A percentile compares a stretch with the other conserved stretches of the same genome.
Conservation (phyloP, 2,113 vertebrate species). For the Brachyhypopomus gauderio region DNA sequence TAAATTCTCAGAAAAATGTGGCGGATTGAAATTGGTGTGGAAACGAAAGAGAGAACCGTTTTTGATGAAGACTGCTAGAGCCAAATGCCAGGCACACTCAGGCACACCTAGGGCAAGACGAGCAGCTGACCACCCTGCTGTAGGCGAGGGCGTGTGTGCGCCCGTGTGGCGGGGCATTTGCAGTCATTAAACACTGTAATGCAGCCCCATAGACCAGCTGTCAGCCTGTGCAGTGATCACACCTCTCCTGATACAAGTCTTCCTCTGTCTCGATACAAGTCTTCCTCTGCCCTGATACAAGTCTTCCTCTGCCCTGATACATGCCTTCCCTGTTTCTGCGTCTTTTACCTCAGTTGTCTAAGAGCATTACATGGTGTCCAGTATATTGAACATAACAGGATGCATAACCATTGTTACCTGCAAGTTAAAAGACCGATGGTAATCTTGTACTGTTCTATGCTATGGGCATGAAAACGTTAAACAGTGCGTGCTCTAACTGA, state of each 20-base stretch:
- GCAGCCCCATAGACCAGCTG: slow-evolving; percentile 47
- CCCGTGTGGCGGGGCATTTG: slow-evolving; percentile 36
- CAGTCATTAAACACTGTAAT: slow-evolving; percentile 46
- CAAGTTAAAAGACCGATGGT: not conserved
- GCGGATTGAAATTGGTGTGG: slow-evolving; percentile 9
- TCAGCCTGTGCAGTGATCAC: slow-evolving; percentile 39
- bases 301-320: too few relatives aligned
- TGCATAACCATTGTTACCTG: slow-evolving; percentile 9
- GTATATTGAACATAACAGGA: not conserved
- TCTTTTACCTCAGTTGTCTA: not conserved
- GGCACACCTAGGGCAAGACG: not conserved
- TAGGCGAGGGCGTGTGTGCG: slow-evolving; percentile 21
- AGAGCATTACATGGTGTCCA: slow-evolving; percentile 10
- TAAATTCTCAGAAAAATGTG: not conserved
- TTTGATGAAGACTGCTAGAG: not conserved
- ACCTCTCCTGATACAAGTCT: slow-evolving; percentile 50
- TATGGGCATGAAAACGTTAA: not conserved
- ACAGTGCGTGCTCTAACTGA: not conserved
- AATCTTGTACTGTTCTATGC: too few relatives aligned
- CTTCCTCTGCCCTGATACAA: slow-evolving; percentile 32
- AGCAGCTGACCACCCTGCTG: not conserved
- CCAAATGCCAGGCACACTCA: not conserved
- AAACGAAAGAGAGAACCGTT: not conserved
- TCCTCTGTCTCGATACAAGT: too few relatives aligned
- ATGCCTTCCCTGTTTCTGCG: slow-evolving; percentile 15